Conservation (phyloP, 2,113 vertebrate genomes). For the Regulus satrapa region DNA sequence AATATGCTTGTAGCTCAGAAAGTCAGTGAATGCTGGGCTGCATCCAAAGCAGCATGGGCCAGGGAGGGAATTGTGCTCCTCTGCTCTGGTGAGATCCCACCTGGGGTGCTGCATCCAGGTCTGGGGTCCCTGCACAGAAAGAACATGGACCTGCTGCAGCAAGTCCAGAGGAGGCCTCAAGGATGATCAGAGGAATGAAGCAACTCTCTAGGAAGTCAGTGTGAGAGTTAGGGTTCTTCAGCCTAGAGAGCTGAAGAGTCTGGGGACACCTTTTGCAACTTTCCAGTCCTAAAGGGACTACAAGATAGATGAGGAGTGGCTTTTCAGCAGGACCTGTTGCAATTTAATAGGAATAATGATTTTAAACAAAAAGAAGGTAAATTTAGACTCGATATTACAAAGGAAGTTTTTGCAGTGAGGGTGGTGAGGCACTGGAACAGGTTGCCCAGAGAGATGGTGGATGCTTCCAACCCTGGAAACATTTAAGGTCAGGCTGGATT, state of each 20-base stretch:
- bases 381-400: background rate
- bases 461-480: background rate
- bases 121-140: background rate
- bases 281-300: background rate
- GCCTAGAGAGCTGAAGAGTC: background rate
- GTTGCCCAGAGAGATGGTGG: background rate
- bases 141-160: accelerated
- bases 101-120: background rate
- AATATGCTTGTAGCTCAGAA: background rate
- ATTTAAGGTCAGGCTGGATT: background rate
- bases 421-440: background rate
- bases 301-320: background rate
- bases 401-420: background rate
- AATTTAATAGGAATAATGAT: background rate
- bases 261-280: background rate
- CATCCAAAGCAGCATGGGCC: accelerated
- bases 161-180: background rate
- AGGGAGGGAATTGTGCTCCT: background rate
- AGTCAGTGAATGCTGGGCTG: background rate
- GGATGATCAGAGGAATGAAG: background rate
- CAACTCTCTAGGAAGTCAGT: background rate
- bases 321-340: background rate
- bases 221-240: background rate
- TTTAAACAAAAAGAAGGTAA: background rate
- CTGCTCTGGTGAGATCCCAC: background rate